Percentiles rank a stretch among this genome's conserved stretches.
Evolutionary conservation across 2,888 invertebrate species (phyloP).

Genomic region (Argyresthia albistria): DNA sequence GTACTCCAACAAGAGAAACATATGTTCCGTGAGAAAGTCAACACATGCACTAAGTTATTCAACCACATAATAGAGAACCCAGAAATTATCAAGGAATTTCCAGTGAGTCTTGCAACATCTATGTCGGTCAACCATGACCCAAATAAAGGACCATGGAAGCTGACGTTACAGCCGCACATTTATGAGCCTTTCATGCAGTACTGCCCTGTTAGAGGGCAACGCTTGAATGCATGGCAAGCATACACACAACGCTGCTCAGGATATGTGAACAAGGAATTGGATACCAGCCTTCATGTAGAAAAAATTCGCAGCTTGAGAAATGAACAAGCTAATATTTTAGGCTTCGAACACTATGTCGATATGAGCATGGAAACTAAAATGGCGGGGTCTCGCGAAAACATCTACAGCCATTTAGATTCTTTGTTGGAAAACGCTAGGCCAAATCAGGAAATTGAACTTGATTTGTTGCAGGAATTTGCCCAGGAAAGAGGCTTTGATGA

Average conservation of each 20-base stretch:
- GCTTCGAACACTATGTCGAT: constrained; percentile 84
- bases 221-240: constrained; percentile 92
- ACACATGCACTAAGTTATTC: constrained; percentile 77
- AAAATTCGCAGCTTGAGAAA: constrained; percentile 79
- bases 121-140: constrained; percentile 76
- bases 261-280: constrained; percentile 72
- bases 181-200: constrained; percentile 85
- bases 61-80: constrained; percentile 77
- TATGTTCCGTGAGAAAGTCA: constrained; percentile 78
- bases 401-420: constrained; percentile 78
- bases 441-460: constrained; percentile 83
- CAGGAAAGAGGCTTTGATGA: constrained; percentile 78
- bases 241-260: constrained; percentile 79
- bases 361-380: constrained; percentile 96
- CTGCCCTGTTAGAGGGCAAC: constrained; percentile 82
- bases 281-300: constrained; percentile 83
- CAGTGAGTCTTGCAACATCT: constrained; percentile 75
- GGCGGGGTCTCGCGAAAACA: constrained; percentile 85
- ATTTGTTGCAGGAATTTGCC: constrained; percentile 81
- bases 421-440: constrained; percentile 79
- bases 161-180: constrained; percentile 82
- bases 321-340: constrained; percentile 82
- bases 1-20: constrained; percentile 70
- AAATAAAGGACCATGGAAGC: constrained; percentile 86
- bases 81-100: constrained; percentile 80